Base-by-base conservation (phyloP, 2,797 vertebrate species). In the Catharus ustulatus region DNA sequence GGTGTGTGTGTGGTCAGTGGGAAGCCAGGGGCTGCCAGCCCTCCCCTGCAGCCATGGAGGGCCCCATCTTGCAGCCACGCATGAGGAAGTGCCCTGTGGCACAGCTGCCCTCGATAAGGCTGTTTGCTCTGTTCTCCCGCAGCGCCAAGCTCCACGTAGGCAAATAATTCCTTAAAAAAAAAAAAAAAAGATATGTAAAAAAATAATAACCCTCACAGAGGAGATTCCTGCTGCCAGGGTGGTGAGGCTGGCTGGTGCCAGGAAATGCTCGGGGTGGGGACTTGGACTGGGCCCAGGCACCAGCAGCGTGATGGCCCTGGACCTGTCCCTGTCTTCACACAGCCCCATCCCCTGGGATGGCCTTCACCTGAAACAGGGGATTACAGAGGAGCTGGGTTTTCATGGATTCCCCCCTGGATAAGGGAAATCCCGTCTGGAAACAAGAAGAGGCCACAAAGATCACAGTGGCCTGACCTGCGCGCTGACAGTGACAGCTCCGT, bases 101-200 rank as follows among this genome's bases (percentile, higher is more conserved):
- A 2, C 14, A 21, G 64, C 79, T 64, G 90, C 93, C 93, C 96
- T 82, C n/a, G 54, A 89, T 84, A 92, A 89, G 81, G 83, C 87
- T 85, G 94, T 95, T 94, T 89, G 95, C 6, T 18, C 91, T 49
- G 48, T 78, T 87, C 63, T 72, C 59, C 90, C 2, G 2, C 75
- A 21, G 92, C 1, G 8, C 69, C 0, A 3, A 68, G 83, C 89
- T 88, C 73, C 92, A 83, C 21, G 10, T 73, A 90, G 96, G 94
- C 92, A 91, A 85, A 80, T 45, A 51, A 68, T 59, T 30, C 34
- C n/a, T 84, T 19, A 20, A 78, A 78, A 71, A 49, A 34, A 36
- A 7, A 27, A 52, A 52, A 54, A 32, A 54, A 32, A 54, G 5
- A 54, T 20, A 32, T 13, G 22, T 34, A 34, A 15, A 9, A 27